Evolutionary conservation across 2,888 invertebrate genomes (phyloP), one percentile per base, ranked within the genome.

Genomic region (Lepas anatifera): DNA sequence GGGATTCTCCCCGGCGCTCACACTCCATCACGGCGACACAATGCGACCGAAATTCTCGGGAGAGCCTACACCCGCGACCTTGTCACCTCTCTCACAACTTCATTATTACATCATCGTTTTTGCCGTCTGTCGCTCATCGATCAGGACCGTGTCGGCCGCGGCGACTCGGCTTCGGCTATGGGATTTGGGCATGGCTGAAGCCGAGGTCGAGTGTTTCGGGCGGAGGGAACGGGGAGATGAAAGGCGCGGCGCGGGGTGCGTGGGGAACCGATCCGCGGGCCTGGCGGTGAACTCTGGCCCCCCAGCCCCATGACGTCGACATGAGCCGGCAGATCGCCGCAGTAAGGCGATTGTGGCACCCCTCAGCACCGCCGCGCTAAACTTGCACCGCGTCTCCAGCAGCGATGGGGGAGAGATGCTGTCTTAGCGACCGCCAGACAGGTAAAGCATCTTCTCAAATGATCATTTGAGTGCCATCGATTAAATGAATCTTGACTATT

Each of bases 51-150:
- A 58, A 58, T 58, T 58, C 58, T 58, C 58, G 32, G 32, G 58
- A 32, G 58, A 58, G 13, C 18, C n/a, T n/a, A n/a, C 29, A 8
- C 10, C 27, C 18, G 16, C 58, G 58, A 58, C 58, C 58, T 58
- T 32, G 58, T 32, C 58, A 58, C 58, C 58, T 58, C 58, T 58
- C 58, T 29, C 58, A 58, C 58, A 58, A 32, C 58, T 58, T 58
- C 58, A 58, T 58, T 58, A 58, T 58, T 58, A 58, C 58, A 32
- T 58, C 58, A 58, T 58, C 58, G 58, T 58, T 58, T 58, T 58
- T 58, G 58, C 58, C 58, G 58, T 13, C 29, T 58, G 58, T 58
- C 58, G 58, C 58, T 32, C 32, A 58, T 58, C 58, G 6, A 11
- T 58, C 58, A 58, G 32, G 13, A 8, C 22, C 29, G 32, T 16